Base-by-base conservation (phyloP, 1,140 invertebrate genomes). In the Leptopilina clavipes region DNA sequence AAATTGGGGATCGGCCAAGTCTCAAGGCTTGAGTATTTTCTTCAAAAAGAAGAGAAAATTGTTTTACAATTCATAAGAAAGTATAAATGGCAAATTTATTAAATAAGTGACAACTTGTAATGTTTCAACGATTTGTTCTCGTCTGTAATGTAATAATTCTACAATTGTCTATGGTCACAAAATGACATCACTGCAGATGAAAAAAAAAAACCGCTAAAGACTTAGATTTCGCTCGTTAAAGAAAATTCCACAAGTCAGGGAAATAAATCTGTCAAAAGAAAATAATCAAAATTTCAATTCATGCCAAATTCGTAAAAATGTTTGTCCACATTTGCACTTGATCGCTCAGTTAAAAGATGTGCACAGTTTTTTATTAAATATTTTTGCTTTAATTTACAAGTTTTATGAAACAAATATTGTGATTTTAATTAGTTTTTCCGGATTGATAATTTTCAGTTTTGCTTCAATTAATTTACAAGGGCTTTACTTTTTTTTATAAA, bases 111-210 rank as follows among this genome's bases (percentile, higher is more conserved):
- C 18, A 45, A 45, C 2, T 45, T 14, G 11, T 12, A 19, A 31
- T 65, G 25, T 37, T 37, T 37, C 12, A 65, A 65, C 11, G 19
- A 65, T n/a, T 65, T 31, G 59, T 37, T 37, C 22, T n/a, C 22
- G 19, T 25, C 19, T 65, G 59, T 37, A 65, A 65, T 31, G n/a
- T 65, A 65, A 31, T 7, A 65, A 17, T 65, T 65, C 59, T n/a
- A 65, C 59, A 65, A 37, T 40, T 14, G 59, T 65, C 22, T n/a
- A 65, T 37, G 19, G 56, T 65, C 56, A 59, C 18, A 19, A 65
- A 14, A 37, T 31, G 11, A 8, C 25, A 65, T 12, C 25, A 65
- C 22, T n/a, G 25, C 2, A 65, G 19, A 65, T 25, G 12, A 11
- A 22, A 22, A 25, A 25, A n/a, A 12, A 14, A 31, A 31, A 14